Evolutionary conservation across 2,113 vertebrate species (phyloP).

Genomic region (Hepsetus odoe): DNA sequence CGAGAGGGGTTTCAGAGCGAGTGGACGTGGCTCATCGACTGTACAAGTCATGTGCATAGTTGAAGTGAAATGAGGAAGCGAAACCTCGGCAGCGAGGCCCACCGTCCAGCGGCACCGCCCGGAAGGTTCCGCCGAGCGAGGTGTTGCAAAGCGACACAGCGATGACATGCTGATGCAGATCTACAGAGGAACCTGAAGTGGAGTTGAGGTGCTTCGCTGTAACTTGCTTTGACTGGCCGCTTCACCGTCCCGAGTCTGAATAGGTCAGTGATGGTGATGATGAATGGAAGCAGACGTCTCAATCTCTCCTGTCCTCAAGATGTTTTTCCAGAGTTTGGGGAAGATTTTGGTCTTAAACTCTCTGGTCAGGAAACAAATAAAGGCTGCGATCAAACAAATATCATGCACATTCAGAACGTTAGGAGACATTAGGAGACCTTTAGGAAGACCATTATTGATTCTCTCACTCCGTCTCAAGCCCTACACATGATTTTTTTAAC

Average conservation of each 20-base stretch:
- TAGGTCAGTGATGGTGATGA: too few species aligned
- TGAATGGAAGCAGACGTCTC: too few species aligned
- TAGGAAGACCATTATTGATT: neutral
- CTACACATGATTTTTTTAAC: neutral
- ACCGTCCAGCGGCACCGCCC: neutral
- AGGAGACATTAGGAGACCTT: neutral
- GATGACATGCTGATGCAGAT: slow-evolving; percentile 5
- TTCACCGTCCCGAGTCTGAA: too few species aligned
- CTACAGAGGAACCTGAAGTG: too few species aligned
- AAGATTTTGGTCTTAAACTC: too few species aligned
- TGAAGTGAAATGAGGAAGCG: slow-evolving; percentile 35
- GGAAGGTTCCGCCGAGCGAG: slow-evolving; percentile 25
- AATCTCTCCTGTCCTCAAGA: too few species aligned
- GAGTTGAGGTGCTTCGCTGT: too few species aligned
- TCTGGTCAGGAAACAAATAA: too few species aligned
- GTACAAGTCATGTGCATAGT: slow-evolving; percentile 47
- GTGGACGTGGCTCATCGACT: slow-evolving; percentile 6
- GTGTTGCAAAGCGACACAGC: slow-evolving; percentile 45
- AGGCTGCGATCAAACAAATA: neutral
- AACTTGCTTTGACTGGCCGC: neutral
- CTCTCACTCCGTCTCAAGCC: too few species aligned
- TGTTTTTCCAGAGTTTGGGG: too few species aligned
- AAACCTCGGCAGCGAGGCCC: neutral
- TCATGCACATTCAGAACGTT: slow-evolving; percentile 8
- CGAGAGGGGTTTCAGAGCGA: slow-evolving; percentile 30